Conservation (phyloP, 2,888 invertebrate genomes). For the Unio delphinus region DNA sequence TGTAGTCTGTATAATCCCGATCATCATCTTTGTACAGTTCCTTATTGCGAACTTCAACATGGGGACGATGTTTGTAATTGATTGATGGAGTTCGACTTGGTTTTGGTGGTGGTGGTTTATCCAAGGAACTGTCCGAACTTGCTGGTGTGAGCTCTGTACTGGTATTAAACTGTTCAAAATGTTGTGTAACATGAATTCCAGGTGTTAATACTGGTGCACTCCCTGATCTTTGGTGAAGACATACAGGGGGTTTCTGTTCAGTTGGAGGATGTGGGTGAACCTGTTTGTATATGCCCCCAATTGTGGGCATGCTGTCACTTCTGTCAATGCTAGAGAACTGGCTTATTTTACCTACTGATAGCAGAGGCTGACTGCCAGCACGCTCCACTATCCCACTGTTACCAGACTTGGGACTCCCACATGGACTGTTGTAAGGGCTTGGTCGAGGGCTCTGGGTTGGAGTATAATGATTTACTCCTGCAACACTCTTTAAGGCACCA, state of each 20-base stretch:
- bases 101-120: slow-evolving; percentile 70
- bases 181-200: slow-evolving; percentile 28
- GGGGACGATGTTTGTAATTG: slow-evolving; percentile 60
- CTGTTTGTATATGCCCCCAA: slow-evolving; percentile 28
- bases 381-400: slow-evolving; percentile 39
- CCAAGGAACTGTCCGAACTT: slow-evolving; percentile 60
- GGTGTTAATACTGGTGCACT: slow-evolving; percentile 58
- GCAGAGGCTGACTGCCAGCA: slow-evolving; percentile 63
- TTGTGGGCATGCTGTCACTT: slow-evolving; percentile 73
- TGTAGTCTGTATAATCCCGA: slow-evolving; percentile 67
- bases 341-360: slow-evolving; percentile 29
- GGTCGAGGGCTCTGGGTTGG: slow-evolving; percentile 40
- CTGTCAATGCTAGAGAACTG: slow-evolving; percentile 30
- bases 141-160: slow-evolving; percentile 35
- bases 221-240: slow-evolving; percentile 53
- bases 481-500: slow-evolving; percentile 38
- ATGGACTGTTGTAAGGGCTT: slow-evolving; percentile 43
- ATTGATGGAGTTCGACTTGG: slow-evolving; percentile 72
- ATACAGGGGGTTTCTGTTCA: slow-evolving; percentile 2
- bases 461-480: slow-evolving; percentile 32
- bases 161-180: slow-evolving; percentile 28
- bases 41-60: slow-evolving; percentile 57
- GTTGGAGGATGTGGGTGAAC: slow-evolving; percentile 16
- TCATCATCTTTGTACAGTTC: slow-evolving; percentile 61
- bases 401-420: slow-evolving; percentile 47